Evolutionary conservation across 2,888 invertebrate genomes (phyloP).

Genomic region (Schizaphis graminum): DNA sequence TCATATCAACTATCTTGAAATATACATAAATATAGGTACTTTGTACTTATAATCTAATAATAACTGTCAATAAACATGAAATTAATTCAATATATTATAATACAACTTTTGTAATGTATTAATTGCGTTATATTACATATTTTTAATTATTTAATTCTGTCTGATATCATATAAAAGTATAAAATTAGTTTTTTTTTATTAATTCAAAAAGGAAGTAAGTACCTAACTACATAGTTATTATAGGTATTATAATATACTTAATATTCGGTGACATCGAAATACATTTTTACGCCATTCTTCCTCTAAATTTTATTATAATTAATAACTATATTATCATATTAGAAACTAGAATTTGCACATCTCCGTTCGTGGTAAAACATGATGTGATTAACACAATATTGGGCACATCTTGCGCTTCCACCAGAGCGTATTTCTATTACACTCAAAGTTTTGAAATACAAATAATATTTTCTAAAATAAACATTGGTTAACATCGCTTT

Average conservation of each 20-base stretch:
- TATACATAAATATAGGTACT: neutral
- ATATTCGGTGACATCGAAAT: neutral
- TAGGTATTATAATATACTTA: neutral
- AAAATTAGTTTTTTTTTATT: neutral
- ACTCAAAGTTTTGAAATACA: neutral
- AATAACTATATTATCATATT: neutral
- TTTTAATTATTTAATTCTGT: neutral
- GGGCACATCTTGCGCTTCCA: constrained; percentile 45
- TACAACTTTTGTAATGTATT: neutral
- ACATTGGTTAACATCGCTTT: neutral
- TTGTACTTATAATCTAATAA: neutral
- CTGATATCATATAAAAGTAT: neutral
- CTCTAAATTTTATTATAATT: neutral
- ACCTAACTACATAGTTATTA: neutral
- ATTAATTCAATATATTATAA: neutral
- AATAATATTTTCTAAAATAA: neutral
- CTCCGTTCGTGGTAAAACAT: constrained; percentile 2
- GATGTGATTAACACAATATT: constrained; percentile 53
- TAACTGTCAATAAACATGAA: neutral
- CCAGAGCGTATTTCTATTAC: neutral
- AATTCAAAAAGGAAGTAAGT: neutral
- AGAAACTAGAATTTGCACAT: neutral
- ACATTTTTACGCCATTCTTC: neutral
- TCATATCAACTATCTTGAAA: neutral
- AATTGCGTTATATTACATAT: neutral